Percentiles rank a stretch among this genome's conserved stretches.
These are phyloP conservation scores for Xiphydria camelus DNA, from an alignment of 2,888 invertebrate genomes.

Conservation along the genomic window DNA sequence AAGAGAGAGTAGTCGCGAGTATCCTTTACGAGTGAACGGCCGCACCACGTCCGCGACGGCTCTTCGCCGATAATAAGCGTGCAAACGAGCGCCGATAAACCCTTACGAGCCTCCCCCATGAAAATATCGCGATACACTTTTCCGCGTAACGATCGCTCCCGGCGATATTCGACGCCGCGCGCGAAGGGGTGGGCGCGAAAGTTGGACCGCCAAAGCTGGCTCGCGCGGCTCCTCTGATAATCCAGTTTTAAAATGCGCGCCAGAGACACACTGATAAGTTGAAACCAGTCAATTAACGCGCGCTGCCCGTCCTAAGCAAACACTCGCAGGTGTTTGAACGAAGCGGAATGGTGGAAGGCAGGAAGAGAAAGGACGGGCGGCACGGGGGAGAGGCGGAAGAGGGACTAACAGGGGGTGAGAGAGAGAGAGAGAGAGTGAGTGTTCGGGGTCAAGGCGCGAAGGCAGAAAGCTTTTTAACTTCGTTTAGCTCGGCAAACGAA, in stretches of 20 bases:
- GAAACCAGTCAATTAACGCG: slow-evolving; percentile 50
- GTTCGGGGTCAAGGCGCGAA: background rate
- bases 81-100: too few relatives aligned
- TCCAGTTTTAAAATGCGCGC: slow-evolving; percentile 23
- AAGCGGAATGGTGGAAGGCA: slow-evolving; percentile 19
- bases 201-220: background rate
- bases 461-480: background rate
- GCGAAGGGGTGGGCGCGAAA: background rate
- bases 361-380: slow-evolving; percentile 7
- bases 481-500: background rate
- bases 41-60: too few relatives aligned
- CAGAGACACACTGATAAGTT: slow-evolving; percentile 50
- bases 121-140: too few relatives aligned
- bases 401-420: background rate
- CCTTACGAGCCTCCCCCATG: too few relatives aligned
- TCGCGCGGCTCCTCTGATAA: slow-evolving; percentile 7
- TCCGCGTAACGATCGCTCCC: too few relatives aligned
- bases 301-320: slow-evolving; percentile 46
- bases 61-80: too few relatives aligned
- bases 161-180: background rate
- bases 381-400: background rate
- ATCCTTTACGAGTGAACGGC: too few relatives aligned
- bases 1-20: too few relatives aligned
- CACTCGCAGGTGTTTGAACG: slow-evolving; percentile 51
- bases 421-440: background rate